phyloP scores from a whole-genome alignment of 2,797 vertebrate species.

The Acipenser oxyrinchus region DNA sequence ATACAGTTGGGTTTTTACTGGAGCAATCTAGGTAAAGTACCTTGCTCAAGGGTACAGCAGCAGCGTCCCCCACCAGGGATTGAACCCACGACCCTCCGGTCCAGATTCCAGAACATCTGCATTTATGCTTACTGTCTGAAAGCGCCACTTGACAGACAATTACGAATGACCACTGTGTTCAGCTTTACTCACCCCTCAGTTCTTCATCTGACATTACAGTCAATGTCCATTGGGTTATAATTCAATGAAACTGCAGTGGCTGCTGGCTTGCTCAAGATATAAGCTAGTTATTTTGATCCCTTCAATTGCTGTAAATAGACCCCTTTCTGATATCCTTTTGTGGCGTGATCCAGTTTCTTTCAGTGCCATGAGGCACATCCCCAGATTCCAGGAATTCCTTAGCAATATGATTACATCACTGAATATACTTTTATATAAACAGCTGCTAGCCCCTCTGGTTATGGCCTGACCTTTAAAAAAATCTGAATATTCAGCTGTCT shows the following conservation, averaged over 20 bases:
- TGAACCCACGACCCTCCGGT: too few relatives aligned
- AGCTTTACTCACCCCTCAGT: neutral
- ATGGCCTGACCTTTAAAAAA: neutral
- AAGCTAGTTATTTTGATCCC: neutral
- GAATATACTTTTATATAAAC: slow-evolving; percentile 42
- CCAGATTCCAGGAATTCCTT: slow-evolving; percentile 37
- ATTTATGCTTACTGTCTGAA: neutral
- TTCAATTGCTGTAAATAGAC: neutral
- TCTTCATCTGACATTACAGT: slow-evolving; percentile 2
- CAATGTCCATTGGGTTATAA: neutral
- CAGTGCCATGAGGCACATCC: slow-evolving; percentile 22
- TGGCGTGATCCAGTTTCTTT: slow-evolving; percentile 22
- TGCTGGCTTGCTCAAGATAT: neutral
- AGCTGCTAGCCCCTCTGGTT: slow-evolving; percentile 45
- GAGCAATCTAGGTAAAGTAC: too few relatives aligned
- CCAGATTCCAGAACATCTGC: neutral
- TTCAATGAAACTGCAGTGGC: neutral
- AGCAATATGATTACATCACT: slow-evolving; percentile 54
- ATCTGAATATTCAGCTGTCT: too few relatives aligned
- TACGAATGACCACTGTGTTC: too few relatives aligned
- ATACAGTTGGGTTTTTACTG: too few relatives aligned
- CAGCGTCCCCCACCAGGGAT: too few relatives aligned
- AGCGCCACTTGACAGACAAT: too few relatives aligned
- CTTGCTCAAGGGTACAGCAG: too few relatives aligned
- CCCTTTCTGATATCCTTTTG: neutral